Conservation (phyloP, 2,888 invertebrate genomes). For the Gryllus longicercus region DNA sequence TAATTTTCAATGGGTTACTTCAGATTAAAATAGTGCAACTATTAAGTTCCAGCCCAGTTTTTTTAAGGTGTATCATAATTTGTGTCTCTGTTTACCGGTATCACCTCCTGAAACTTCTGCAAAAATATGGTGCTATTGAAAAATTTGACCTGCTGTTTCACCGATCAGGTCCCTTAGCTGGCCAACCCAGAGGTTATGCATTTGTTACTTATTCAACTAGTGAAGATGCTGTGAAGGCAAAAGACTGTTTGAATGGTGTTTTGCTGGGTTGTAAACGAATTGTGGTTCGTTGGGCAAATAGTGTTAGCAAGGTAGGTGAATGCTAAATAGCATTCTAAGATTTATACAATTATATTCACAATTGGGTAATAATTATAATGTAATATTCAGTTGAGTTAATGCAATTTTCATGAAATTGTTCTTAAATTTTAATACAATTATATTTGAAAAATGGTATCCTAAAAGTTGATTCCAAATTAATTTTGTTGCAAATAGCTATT, state of each 20-base stretch:
- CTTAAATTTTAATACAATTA: too few species aligned
- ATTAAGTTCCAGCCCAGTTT: neutral
- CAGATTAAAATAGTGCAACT: neutral
- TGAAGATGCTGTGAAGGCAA: constrained; percentile 68
- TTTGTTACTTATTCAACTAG: constrained; percentile 77
- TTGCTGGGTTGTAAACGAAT: constrained; percentile 70
- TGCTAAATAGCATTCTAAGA: neutral
- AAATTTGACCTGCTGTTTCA: constrained; percentile 96
- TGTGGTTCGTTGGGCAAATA: constrained; percentile 78
- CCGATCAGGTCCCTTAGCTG: constrained; percentile 81
- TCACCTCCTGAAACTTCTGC: constrained; percentile 93
- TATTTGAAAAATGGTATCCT: too few species aligned
- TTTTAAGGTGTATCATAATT: neutral
- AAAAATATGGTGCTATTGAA: constrained; percentile 88
- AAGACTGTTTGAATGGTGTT: constrained; percentile 69
- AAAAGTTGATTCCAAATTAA: too few species aligned
- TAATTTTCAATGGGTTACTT: neutral
- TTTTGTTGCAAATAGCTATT: too few species aligned
- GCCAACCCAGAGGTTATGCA: constrained; percentile 89
- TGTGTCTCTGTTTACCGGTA: constrained; percentile 66
- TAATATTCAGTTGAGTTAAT: too few species aligned
- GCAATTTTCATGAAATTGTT: too few species aligned
- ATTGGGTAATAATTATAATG: too few species aligned
- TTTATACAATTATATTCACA: neutral
- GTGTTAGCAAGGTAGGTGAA: constrained; percentile 59